Percentiles rank a stretch among this genome's conserved stretches.
phyloP scores from a whole-genome alignment of 1,140 invertebrate species.

The Eumeta japonica region DNA sequence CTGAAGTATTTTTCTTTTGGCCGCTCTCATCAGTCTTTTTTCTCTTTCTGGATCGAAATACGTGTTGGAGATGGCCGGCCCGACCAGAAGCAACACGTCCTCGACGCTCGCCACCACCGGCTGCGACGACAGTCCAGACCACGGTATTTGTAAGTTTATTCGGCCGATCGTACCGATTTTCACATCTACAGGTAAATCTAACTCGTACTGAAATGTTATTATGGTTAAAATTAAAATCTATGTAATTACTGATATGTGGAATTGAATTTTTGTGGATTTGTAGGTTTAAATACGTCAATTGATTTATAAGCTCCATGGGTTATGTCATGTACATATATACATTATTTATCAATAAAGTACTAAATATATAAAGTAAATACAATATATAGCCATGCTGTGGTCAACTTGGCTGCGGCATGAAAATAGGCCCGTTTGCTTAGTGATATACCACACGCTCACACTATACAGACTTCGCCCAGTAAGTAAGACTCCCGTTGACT shows the following conservation, averaged over 20 bases:
- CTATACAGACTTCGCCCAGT: too few species aligned
- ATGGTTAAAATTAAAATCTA: too few species aligned
- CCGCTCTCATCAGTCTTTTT: constrained; percentile 68
- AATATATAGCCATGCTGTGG: too few species aligned
- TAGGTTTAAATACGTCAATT: not conserved
- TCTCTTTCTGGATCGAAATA: constrained; percentile 75
- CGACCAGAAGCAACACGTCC: constrained; percentile 74
- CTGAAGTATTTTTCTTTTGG: constrained; percentile 64
- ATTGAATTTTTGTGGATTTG: not conserved
- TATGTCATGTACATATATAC: too few species aligned
- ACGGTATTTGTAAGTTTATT: constrained; percentile 75
- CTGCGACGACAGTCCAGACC: constrained; percentile 71
- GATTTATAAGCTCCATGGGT: not conserved
- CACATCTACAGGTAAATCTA: constrained; percentile 78
- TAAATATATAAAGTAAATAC: too few species aligned
- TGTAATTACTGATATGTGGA: not conserved
- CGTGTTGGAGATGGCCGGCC: constrained; percentile 68
- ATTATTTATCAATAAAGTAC: too few species aligned
- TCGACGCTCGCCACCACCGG: constrained; percentile 70
- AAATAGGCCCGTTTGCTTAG: too few species aligned
- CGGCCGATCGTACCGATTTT: constrained; percentile 76
- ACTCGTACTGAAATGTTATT: constrained; percentile 72
- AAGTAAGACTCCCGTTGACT: too few species aligned
- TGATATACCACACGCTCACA: too few species aligned
- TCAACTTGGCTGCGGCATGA: too few species aligned